These are phyloP conservation scores for Synergus itoensis DNA, from an alignment of 2,888 invertebrate species.

Conservation along the genomic window DNA sequence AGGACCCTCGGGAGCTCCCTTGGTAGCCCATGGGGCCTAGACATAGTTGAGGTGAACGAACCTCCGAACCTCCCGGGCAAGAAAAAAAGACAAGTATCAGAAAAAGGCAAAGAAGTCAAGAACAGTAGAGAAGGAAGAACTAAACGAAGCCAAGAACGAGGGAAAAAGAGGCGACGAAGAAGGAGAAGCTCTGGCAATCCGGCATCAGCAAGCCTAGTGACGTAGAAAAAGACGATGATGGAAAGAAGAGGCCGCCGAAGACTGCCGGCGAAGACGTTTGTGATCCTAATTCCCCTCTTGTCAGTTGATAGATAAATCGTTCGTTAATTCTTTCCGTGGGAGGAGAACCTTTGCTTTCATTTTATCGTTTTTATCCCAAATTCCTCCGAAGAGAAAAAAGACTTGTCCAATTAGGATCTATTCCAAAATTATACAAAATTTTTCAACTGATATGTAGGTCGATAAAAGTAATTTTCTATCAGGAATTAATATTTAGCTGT, in stretches of 20 bases:
- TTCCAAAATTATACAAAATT: background rate
- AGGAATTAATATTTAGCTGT: background rate
- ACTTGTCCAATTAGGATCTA: background rate
- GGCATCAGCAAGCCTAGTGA: slow-evolving; percentile 37
- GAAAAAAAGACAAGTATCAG: slow-evolving; percentile 63
- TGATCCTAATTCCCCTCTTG: slow-evolving; percentile 47
- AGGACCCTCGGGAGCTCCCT: slow-evolving; percentile 47
- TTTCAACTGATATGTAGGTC: background rate
- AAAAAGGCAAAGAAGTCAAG: slow-evolving; percentile 59
- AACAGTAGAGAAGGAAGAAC: slow-evolving; percentile 48
- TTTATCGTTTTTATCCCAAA: slow-evolving; percentile 14
- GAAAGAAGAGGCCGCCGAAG: slow-evolving; percentile 46
- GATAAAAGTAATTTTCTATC: background rate
- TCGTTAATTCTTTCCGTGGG: slow-evolving; percentile 28
- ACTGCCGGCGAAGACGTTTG: slow-evolving; percentile 51
- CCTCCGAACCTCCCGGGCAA: slow-evolving; percentile 70
- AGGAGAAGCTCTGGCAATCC: slow-evolving; percentile 40
- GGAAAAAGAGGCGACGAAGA: slow-evolving; percentile 48
- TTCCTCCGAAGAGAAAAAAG: background rate
- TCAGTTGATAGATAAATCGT: slow-evolving; percentile 44
- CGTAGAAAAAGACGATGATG: slow-evolving; percentile 45
- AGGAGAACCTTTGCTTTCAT: slow-evolving; percentile 24
- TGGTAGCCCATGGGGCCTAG: slow-evolving; percentile 59
- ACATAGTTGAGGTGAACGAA: slow-evolving; percentile 75
- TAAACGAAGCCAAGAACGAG: slow-evolving; percentile 53